These are phyloP conservation scores for Trididemnum miniatum DNA, from an alignment of 23 tunicate species.

Conservation along the genomic window DNA sequence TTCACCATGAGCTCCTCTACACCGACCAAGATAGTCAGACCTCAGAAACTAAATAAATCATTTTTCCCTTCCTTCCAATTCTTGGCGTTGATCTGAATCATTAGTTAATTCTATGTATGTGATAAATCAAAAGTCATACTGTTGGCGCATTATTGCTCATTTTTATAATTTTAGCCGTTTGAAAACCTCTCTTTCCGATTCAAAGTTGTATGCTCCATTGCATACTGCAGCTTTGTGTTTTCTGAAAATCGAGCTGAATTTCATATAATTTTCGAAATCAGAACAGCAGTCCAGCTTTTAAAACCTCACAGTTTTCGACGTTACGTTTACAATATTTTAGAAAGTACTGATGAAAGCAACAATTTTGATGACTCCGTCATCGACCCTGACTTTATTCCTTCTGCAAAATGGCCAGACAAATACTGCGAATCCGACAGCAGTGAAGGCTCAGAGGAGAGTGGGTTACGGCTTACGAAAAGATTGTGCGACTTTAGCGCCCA, in stretches of 20 bases:
- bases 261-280: background rate
- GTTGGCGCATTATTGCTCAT: background rate
- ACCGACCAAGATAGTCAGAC: background rate
- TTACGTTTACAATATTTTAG: background rate
- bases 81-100: background rate
- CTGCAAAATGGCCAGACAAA: background rate
- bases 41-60: background rate
- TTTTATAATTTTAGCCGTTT: background rate
- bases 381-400: background rate
- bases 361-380: background rate
- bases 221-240: background rate
- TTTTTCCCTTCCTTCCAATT: background rate
- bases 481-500: background rate
- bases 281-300: background rate
- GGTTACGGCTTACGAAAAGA: background rate
- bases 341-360: background rate
- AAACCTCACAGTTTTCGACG: background rate
- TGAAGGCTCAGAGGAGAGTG: background rate
- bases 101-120: background rate
- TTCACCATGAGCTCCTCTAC: background rate
- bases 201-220: background rate
- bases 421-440: background rate
- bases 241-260: background rate
- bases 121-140: background rate
- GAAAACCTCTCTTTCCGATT: background rate